Evolutionary conservation across 2,888 invertebrate species (phyloP).

Genomic region (Nemapogon koenigi): DNA sequence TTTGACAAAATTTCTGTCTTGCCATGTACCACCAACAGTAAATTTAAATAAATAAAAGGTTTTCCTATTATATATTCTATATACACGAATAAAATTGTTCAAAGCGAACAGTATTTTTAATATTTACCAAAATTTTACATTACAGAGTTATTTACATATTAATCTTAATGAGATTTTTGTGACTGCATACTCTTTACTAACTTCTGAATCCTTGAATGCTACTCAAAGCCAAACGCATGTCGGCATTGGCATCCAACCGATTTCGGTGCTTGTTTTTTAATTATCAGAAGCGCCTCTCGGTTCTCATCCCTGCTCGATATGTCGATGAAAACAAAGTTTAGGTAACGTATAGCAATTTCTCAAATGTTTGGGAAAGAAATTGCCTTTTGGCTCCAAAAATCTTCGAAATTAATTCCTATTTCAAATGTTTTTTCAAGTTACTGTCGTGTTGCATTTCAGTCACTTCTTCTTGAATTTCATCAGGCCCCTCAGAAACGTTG

Average conservation of each 20-base stretch:
- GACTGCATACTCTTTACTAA: constrained; percentile 16
- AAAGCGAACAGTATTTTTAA: no score
- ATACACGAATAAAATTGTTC: no score
- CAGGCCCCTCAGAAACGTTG: constrained; percentile 17
- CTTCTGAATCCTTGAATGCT: constrained; percentile 14
- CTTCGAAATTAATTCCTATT: constrained; percentile 15
- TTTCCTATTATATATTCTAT: no score
- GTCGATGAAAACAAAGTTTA: constrained; percentile 19
- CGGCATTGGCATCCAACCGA: constrained; percentile 15
- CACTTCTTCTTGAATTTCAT: constrained; percentile 18
- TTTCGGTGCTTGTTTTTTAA: constrained; percentile 18
- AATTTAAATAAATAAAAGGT: no score
- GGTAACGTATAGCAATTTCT: constrained; percentile 15
- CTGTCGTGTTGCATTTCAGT: constrained; percentile 18
- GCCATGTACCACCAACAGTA: background rate
- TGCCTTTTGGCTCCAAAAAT: constrained; percentile 17
- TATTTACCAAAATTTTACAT: no score
- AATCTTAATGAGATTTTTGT: constrained; percentile 14
- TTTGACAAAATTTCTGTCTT: background rate
- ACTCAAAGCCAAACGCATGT: constrained; percentile 15
- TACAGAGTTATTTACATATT: no score
- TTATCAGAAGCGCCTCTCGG: constrained; percentile 16
- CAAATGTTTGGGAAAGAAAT: constrained; percentile 18
- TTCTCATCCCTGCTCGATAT: constrained; percentile 18
- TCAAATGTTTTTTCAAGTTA: constrained; percentile 17